Evolutionary conservation across 2,113 vertebrate species (phyloP).

Genomic region (Peromyscus maniculatus): DNA sequence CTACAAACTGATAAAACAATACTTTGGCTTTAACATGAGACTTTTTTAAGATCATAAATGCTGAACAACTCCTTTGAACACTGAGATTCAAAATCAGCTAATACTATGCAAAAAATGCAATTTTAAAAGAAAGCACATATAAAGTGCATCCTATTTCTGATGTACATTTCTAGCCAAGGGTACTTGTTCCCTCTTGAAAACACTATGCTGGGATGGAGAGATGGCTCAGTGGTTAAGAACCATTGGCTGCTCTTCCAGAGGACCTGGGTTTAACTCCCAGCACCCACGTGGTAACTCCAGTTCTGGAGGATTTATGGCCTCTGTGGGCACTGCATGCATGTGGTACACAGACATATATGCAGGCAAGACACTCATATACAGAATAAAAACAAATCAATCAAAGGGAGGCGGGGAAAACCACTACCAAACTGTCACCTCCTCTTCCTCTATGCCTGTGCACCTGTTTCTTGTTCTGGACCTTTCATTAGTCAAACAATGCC

Average conservation of each 20-base stretch:
- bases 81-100: slow-evolving; percentile 49
- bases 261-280: neutral
- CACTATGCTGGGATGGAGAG: neutral
- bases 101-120: neutral
- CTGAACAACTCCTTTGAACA: slow-evolving; percentile 13
- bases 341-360: neutral
- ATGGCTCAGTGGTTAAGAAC: neutral
- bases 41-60: slow-evolving; percentile 39
- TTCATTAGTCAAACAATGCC: slow-evolving; percentile 22
- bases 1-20: slow-evolving; percentile 1
- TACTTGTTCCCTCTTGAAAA: neutral
- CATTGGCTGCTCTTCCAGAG: neutral
- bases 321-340: neutral
- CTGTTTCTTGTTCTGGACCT: neutral
- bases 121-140: neutral
- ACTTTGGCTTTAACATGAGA: neutral
- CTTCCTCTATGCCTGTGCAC: neutral
- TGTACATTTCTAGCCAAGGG: neutral
- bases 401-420: neutral
- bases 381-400: neutral
- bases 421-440: neutral
- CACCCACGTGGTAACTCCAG: neutral
- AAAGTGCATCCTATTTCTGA: neutral
- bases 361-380: neutral
- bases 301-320: neutral